Evolutionary conservation across 2,888 invertebrate species (phyloP), one percentile per base, ranked within the genome.

Genomic region (Oegoconia quadripuncta): DNA sequence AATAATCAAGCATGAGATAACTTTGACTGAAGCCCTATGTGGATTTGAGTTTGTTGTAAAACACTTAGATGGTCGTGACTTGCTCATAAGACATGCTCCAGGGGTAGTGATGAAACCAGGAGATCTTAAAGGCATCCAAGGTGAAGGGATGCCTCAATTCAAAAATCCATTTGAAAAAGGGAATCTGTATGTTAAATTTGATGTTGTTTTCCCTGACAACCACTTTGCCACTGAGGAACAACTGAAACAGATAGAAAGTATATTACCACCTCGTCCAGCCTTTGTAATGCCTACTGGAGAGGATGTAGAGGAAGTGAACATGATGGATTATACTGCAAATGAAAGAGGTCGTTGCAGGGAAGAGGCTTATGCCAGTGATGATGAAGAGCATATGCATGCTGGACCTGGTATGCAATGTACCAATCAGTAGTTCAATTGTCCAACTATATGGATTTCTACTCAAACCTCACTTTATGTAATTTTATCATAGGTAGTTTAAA

Each of bases 61-160:
- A 64, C 97, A 98, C 76, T 89, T 98, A 54, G 97, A 98, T 84
- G 96, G 95, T 0, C 89, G 97, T 32, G 92, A 93, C 62, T 82
- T 98, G 44, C 87, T 96, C 36, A 89, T 98, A 37, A 92, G 90
- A 70, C 93, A 93, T 56, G 89, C 91, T 35, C 90, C 95, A 3
- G 97, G 97, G 11, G 91, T 93, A 54, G 92, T 97, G 12, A 91
- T 98, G 47, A 93, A 93, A 61, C 96, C 96, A 37, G 95, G 95
- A 71, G 90, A 91, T 64, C 78, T 94, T 2, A 95, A 94, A 72
- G 91, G 92, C 45, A 91, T 98, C 39, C 86, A 88, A 45, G 93
- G 93, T 3, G 96, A 97, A 77, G 98, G 98, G 14, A 98, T 98
- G 97, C 98, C 98, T 1, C 88, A 91, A 23, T 91, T 91, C 60